Percentiles rank a stretch among this genome's conserved stretches.
phyloP scores from a whole-genome alignment of 2,888 invertebrate genomes.

The Junonia oenone region DNA sequence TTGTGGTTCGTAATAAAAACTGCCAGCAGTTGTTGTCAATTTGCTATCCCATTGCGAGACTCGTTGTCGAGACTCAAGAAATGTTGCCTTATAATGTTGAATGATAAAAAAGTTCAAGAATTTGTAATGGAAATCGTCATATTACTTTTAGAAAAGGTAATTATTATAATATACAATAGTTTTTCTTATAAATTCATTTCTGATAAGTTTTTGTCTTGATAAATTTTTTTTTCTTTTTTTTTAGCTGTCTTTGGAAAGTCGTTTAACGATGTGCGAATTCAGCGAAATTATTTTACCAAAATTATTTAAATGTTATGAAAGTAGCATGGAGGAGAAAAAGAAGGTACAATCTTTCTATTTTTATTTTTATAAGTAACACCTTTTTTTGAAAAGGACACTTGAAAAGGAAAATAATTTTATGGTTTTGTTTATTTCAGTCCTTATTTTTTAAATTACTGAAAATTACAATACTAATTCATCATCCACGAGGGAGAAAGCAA shows the following conservation, averaged over 20 bases:
- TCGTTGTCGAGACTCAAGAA: slow-evolving; percentile 47
- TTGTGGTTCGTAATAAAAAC: slow-evolving; percentile 64
- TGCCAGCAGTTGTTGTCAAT: slow-evolving; percentile 61
- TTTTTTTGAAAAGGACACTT: too few relatives aligned
- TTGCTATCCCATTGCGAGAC: slow-evolving; percentile 53
- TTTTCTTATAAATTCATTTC: too few relatives aligned
- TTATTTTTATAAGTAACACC: background rate
- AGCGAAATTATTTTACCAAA: slow-evolving; percentile 63
- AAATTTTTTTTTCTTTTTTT: slow-evolving; percentile 30
- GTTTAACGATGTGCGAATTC: slow-evolving; percentile 73
- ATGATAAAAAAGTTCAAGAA: slow-evolving; percentile 64
- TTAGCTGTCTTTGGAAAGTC: slow-evolving; percentile 73
- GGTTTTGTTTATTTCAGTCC: slow-evolving; percentile 42
- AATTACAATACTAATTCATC: slow-evolving; percentile 54
- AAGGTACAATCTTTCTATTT: slow-evolving; percentile 46
- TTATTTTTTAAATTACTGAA: slow-evolving; percentile 55
- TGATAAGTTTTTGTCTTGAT: too few relatives aligned
- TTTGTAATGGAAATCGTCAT: slow-evolving; percentile 55
- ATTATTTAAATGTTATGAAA: slow-evolving; percentile 66
- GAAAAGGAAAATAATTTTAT: too few relatives aligned
- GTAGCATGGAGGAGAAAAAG: slow-evolving; percentile 60
- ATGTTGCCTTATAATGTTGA: slow-evolving; percentile 45
- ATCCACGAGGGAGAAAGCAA: slow-evolving; percentile 51
- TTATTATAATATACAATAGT: slow-evolving; percentile 4
- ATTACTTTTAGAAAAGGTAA: slow-evolving; percentile 56